These are phyloP conservation scores for Plemyria rubiginata DNA, from an alignment of 2,888 invertebrate species.

Conservation along the genomic window DNA sequence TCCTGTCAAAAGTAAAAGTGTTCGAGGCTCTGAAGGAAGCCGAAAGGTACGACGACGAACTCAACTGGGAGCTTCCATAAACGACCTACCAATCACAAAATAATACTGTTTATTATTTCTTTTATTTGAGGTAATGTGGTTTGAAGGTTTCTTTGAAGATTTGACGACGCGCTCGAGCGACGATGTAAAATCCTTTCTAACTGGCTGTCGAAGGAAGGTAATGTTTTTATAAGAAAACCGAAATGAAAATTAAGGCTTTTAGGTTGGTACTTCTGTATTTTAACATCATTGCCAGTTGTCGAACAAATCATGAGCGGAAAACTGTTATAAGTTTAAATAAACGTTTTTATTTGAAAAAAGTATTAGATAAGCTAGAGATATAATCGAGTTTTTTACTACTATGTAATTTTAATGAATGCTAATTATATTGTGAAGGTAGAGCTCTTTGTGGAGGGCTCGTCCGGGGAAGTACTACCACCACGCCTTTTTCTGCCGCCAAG, in stretches of 20 bases:
- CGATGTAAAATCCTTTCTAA: conserved; percentile 13
- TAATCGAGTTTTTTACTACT: too few species aligned
- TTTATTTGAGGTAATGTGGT: conserved; percentile 13
- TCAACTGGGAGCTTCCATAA: conserved; percentile 87
- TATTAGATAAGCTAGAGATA: neutral
- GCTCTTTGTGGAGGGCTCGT: too few species aligned
- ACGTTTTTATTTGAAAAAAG: neutral
- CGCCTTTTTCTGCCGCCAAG: too few species aligned
- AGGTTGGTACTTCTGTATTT: neutral
- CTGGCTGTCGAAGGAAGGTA: conserved; percentile 5
- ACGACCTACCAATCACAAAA: conserved; percentile 7
- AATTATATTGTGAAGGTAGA: too few species aligned
- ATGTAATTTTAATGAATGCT: too few species aligned
- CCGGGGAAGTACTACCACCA: too few species aligned
- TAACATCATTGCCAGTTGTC: neutral
- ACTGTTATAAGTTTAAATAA: neutral
- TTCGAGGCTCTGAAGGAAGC: conserved; percentile 80
- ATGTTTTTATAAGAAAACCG: conserved; percentile 4
- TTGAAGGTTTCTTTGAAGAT: conserved; percentile 16
- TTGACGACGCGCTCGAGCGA: conserved; percentile 1
- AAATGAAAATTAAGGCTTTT: neutral
- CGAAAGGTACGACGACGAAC: conserved; percentile 86
- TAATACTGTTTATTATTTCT: conserved; percentile 13
- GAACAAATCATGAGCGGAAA: neutral
- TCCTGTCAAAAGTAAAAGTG: conserved; percentile 71